These are phyloP conservation scores for Rutpela maculata DNA, from an alignment of 2,888 invertebrate species.

Conservation along the genomic window DNA sequence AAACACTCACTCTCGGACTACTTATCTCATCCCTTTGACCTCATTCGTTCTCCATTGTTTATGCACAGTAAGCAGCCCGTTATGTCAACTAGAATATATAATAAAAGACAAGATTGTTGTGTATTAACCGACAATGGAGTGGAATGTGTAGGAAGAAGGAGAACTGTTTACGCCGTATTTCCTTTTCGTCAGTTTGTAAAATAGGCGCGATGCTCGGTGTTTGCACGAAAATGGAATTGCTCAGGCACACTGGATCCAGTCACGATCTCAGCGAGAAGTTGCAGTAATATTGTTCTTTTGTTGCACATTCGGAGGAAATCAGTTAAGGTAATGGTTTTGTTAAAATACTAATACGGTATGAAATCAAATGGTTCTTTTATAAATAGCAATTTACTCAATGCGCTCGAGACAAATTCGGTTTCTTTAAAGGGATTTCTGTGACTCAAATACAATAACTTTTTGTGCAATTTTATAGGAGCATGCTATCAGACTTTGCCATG, in stretches of 20 bases:
- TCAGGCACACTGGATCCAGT: conserved; percentile 11
- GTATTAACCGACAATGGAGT: conserved; percentile 15
- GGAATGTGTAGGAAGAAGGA: background rate
- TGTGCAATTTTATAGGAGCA: background rate
- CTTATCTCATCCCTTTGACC: conserved; percentile 60
- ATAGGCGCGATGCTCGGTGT: conserved; percentile 9
- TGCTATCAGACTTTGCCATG: background rate
- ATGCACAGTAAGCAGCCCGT: conserved; percentile 49
- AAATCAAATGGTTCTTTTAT: conserved; percentile 5
- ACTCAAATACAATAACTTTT: background rate
- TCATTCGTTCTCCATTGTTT: conserved; percentile 52
- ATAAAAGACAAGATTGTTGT: conserved; percentile 36
- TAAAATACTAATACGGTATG: background rate
- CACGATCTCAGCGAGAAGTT: background rate
- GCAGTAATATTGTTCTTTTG: conserved; percentile 15
- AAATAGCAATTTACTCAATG: conserved; percentile 1
- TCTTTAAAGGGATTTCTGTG: background rate
- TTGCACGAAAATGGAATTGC: conserved; percentile 28
- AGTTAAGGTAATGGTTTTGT: conserved; percentile 10
- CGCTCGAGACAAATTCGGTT: background rate
- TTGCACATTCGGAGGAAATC: background rate
- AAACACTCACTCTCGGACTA: conserved; percentile 56
- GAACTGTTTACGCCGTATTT: conserved; percentile 5
- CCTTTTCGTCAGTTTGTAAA: conserved; percentile 22
- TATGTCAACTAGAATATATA: conserved; percentile 51